Percentiles rank a stretch among this genome's conserved stretches.
These are phyloP conservation scores for Zootermopsis nevadensis DNA, from an alignment of 2,888 invertebrate species.

Conservation along the genomic window DNA sequence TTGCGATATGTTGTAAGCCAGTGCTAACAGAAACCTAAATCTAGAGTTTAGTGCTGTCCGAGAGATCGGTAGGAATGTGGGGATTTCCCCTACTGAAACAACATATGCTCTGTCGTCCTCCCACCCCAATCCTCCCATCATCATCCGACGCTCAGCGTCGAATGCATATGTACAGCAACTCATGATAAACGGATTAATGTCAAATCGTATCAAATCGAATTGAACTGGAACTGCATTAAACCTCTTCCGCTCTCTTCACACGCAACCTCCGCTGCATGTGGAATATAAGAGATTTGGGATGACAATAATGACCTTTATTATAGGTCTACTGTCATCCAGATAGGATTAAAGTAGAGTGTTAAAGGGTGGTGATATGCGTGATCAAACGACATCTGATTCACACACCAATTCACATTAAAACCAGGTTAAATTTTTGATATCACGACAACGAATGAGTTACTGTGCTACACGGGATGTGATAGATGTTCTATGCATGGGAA, in stretches of 20 bases:
- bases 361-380: conserved; percentile 8
- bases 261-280: conserved; percentile 32
- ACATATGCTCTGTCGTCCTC: conserved; percentile 41
- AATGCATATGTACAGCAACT: conserved; percentile 34
- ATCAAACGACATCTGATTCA: conserved; percentile 41
- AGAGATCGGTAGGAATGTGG: no score
- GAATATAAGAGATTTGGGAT: conserved; percentile 44
- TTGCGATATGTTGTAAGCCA: no score
- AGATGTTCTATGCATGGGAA: not conserved
- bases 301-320: conserved; percentile 51
- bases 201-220: conserved; percentile 54
- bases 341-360: conserved; percentile 39
- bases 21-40: no score
- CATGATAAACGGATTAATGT: conserved; percentile 54
- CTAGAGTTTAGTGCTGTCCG: no score
- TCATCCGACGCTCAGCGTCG: conserved; percentile 19
- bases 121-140: conserved; percentile 5
- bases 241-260: conserved; percentile 23
- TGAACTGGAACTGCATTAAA: conserved; percentile 52
- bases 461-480: not conserved
- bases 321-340: conserved; percentile 35
- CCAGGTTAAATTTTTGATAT: conserved; percentile 39
- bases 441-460: conserved; percentile 1
- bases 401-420: conserved; percentile 42
- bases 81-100: conserved; percentile 21